A percentile compares a stretch with the other conserved stretches of the same genome.
Conservation (phyloP, 2,113 vertebrate species). For the Bostrychus sinensis region DNA sequence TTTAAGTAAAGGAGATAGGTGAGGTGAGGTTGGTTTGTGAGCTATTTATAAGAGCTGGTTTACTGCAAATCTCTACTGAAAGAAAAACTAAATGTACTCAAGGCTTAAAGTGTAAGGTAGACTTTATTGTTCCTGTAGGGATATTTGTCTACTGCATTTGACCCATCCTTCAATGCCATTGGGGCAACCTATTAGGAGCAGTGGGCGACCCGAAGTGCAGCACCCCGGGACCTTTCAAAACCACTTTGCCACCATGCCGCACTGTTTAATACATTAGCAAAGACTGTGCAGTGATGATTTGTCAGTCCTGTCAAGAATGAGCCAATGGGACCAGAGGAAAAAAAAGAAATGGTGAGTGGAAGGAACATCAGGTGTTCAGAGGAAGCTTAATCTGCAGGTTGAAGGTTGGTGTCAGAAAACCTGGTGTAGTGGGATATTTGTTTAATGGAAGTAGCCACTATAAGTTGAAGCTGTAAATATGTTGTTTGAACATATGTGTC, state of each 20-base stretch:
- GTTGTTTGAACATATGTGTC: too few species aligned
- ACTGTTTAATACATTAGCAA: too few species aligned
- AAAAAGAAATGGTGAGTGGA: background rate
- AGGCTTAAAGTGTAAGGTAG: background rate
- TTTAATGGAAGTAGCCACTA: background rate
- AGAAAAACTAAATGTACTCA: constrained; percentile 36
- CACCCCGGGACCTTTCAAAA: too few species aligned
- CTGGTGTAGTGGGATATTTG: background rate
- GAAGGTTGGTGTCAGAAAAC: background rate
- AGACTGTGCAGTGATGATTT: background rate
- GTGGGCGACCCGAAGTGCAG: too few species aligned
- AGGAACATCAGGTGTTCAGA: too few species aligned
- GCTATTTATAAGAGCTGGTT: constrained; percentile 23
- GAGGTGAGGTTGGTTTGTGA: constrained; percentile 10
- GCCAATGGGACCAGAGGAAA: background rate
- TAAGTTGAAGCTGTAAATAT: too few species aligned
- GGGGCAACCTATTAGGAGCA: too few species aligned
- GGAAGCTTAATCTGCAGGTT: too few species aligned
- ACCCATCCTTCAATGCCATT: too few species aligned
- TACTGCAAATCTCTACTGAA: constrained; percentile 34
- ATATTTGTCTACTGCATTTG: too few species aligned
- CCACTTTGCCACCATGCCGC: too few species aligned
- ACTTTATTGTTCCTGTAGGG: too few species aligned
- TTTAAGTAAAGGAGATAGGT: constrained; percentile 3
- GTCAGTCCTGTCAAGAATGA: background rate